These are phyloP conservation scores for Cacoxenus indagator DNA, from an alignment of 2,888 invertebrate species.

Conservation along the genomic window DNA sequence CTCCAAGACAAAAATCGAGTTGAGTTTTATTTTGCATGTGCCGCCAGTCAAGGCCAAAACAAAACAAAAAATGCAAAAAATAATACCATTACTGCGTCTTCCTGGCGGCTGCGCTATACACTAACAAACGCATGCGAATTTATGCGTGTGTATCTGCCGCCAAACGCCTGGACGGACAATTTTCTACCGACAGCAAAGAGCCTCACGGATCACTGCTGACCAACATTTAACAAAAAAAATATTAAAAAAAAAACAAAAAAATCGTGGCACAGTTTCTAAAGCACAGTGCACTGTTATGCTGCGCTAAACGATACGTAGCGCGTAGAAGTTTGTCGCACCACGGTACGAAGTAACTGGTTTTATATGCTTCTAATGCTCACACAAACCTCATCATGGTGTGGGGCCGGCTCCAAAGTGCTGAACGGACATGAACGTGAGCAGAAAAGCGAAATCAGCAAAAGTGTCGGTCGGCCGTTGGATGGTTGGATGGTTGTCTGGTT, in stretches of 20 bases:
- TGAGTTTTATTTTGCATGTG: constrained; percentile 13
- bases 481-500: no score
- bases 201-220: no score
- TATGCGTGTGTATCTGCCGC: constrained; percentile 22
- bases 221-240: background rate
- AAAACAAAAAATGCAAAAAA: background rate
- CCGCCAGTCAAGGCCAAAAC: constrained; percentile 19
- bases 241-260: background rate
- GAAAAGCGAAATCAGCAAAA: constrained; percentile 14
- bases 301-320: constrained; percentile 22
- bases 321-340: background rate
- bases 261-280: constrained; percentile 41
- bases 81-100: constrained; percentile 10
- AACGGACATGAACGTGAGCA: constrained; percentile 15
- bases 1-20: background rate
- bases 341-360: background rate
- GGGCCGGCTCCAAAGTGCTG: constrained; percentile 3
- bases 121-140: background rate
- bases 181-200: no score
- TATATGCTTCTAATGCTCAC: background rate
- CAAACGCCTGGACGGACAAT: no score
- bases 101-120: background rate
- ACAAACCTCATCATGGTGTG: no score
- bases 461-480: background rate
- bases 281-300: background rate